These are phyloP conservation scores for Prunella strophiata DNA, from an alignment of 2,797 vertebrate genomes.

Conservation along the genomic window DNA sequence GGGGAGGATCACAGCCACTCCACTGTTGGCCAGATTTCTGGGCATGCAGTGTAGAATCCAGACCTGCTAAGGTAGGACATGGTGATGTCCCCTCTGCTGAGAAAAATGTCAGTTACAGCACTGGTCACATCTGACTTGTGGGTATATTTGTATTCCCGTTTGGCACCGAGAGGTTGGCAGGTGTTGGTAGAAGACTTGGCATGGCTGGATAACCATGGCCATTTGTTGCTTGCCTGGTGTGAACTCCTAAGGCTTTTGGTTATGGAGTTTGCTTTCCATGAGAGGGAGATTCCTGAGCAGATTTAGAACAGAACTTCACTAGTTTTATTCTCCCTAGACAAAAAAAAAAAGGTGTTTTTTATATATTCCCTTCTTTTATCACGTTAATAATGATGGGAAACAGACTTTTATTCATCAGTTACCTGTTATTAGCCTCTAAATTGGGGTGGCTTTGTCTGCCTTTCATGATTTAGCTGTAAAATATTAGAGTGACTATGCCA, in stretches of 20 bases:
- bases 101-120: constrained; percentile 57
- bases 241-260: neutral
- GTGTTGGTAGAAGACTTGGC: neutral
- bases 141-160: constrained; percentile 43
- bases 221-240: neutral
- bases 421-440: neutral
- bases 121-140: constrained; percentile 47
- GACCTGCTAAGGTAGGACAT: constrained; percentile 73
- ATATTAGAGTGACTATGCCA: neutral
- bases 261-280: constrained; percentile 18
- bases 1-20: constrained; percentile 72
- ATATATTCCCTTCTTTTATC: neutral
- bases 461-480: neutral
- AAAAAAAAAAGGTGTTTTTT: neutral
- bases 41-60: constrained; percentile 75
- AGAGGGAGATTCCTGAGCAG: constrained; percentile 29
- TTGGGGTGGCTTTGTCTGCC: neutral
- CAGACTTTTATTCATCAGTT: neutral
- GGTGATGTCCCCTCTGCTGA: constrained; percentile 62
- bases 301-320: neutral
- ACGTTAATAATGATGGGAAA: neutral
- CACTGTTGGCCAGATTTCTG: constrained; percentile 73
- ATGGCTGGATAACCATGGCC: neutral
- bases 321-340: neutral
- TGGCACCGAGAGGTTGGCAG: constrained; percentile 38